phyloP scores from a whole-genome alignment of 1,140 invertebrate species.

The Cepaea nemoralis region DNA sequence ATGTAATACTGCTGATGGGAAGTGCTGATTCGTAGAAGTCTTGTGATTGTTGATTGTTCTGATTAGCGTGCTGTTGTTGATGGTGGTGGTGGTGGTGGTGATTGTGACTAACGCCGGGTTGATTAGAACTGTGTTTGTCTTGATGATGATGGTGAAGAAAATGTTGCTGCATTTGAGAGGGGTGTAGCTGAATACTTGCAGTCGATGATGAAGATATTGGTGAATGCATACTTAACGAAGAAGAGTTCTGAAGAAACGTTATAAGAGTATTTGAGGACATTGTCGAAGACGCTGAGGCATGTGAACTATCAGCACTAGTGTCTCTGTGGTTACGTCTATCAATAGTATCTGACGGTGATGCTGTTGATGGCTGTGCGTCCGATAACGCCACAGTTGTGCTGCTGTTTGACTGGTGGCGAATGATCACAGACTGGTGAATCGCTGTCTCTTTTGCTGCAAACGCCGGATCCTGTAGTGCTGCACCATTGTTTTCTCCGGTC shows the following conservation, averaged over 20 bases:
- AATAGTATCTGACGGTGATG: not conserved
- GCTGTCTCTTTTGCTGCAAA: conserved; percentile 42
- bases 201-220: conserved; percentile 12
- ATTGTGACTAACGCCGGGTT: not conserved
- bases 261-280: not conserved
- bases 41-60: conserved; percentile 28
- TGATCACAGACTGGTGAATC: conserved; percentile 44
- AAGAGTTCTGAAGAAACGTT: not conserved
- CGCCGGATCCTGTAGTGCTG: not conserved
- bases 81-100: not conserved
- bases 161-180: not conserved
- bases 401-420: conserved; percentile 37
- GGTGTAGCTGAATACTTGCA: not conserved
- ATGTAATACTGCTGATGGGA: not conserved
- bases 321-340: not conserved
- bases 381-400: conserved; percentile 20
- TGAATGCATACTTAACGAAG: not conserved
- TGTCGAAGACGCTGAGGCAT: not conserved
- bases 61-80: not conserved
- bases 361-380: not conserved
- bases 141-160: conserved; percentile 13
- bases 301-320: not conserved
- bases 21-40: conserved; percentile 6
- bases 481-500: too few relatives aligned
- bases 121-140: not conserved